Evolutionary conservation across 1,140 invertebrate genomes (phyloP).

Genomic region (Teleopsis dalmanni): DNA sequence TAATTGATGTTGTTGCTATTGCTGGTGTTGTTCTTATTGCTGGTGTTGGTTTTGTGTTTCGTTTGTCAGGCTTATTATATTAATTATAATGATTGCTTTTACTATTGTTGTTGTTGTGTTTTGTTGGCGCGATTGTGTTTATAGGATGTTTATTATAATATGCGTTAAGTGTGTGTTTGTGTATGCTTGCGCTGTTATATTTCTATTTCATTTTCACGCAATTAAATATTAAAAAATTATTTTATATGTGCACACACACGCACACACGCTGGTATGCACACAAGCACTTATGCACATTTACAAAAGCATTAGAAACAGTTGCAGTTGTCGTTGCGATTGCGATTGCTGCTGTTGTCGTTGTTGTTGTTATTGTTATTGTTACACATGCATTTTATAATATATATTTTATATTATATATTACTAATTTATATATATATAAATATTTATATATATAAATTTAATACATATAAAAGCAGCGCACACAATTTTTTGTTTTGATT

Average conservation of each 20-base stretch:
- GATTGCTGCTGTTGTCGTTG: slow-evolving; percentile 15
- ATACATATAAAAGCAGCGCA: not conserved
- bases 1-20: too few relatives aligned
- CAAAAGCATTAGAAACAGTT: not conserved
- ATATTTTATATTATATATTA: slow-evolving; percentile 6
- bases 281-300: not conserved
- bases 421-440: slow-evolving; percentile 6
- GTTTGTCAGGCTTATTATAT: too few relatives aligned
- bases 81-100: too few relatives aligned
- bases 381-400: not conserved
- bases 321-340: slow-evolving; percentile 15
- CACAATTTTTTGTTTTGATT: not conserved
- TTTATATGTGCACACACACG: slow-evolving; percentile 3
- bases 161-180: too few relatives aligned
- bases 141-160: too few relatives aligned
- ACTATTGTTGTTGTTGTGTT: too few relatives aligned
- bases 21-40: too few relatives aligned
- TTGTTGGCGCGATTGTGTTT: too few relatives aligned
- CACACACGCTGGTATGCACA: not conserved
- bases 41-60: too few relatives aligned
- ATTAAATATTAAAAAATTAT: slow-evolving; percentile 8
- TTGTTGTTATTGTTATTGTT: slow-evolving; percentile 1
- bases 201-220: slow-evolving; percentile 1
- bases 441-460: not conserved
- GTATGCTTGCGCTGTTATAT: too few relatives aligned